phyloP scores from a whole-genome alignment of 2,113 vertebrate species.

The Cepphus grylle region DNA sequence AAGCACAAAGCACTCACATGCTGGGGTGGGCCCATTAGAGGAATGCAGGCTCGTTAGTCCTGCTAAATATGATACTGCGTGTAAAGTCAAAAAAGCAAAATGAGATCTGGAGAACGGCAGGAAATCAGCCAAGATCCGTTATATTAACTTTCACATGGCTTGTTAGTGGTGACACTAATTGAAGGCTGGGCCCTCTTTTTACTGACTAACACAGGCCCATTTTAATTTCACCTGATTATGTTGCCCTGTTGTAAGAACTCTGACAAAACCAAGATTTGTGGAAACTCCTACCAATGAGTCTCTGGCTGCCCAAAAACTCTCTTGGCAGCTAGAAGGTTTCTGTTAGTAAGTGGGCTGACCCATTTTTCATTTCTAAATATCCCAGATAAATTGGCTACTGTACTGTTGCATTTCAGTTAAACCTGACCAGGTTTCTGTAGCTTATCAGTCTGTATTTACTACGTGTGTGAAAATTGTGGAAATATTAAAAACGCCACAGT shows the following conservation, averaged over 20 bases:
- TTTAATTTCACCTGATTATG: conserved; percentile 13
- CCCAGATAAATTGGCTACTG: background rate
- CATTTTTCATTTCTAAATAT: background rate
- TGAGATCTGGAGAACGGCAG: conserved; percentile 47
- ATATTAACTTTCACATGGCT: conserved; percentile 34
- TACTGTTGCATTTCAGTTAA: background rate
- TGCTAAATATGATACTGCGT: conserved; percentile 1
- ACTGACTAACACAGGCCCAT: background rate
- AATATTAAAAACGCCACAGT: background rate
- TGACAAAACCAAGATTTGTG: conserved; percentile 24
- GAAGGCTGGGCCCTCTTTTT: background rate
- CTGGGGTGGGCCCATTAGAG: conserved; percentile 21
- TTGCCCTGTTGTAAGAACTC: background rate
- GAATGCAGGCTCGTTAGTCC: conserved; percentile 56
- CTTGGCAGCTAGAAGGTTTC: background rate
- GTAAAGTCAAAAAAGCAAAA: conserved; percentile 45
- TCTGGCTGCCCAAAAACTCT: background rate
- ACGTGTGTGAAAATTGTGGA: rapidly evolving
- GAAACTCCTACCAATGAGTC: background rate
- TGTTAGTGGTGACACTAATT: conserved; percentile 35
- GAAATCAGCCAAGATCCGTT: conserved; percentile 25
- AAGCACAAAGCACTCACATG: background rate
- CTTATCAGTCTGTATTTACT: background rate
- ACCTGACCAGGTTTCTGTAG: background rate
- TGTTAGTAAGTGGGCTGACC: background rate